Conservation (phyloP, 2,888 invertebrate genomes). For the Octodonta nipae region DNA sequence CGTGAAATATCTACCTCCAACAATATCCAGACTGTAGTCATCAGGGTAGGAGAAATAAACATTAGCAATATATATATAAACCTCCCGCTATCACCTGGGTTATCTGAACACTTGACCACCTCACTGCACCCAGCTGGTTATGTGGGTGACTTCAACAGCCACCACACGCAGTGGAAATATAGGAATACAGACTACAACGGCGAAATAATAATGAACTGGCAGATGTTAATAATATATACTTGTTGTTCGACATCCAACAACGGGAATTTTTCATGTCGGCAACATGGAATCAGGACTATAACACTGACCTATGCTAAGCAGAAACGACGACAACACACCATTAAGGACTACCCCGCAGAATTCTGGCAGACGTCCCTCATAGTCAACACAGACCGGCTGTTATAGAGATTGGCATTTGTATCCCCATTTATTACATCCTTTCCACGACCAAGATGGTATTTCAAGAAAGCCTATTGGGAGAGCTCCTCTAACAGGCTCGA, state of each 20-base stretch:
- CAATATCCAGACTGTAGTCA: not conserved
- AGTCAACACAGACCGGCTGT: too few relatives aligned
- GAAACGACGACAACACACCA: too few relatives aligned
- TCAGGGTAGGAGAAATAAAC: too few relatives aligned
- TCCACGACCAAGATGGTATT: conserved; percentile 9
- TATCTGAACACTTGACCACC: not conserved
- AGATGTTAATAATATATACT: conserved; percentile 8
- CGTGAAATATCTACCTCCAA: not conserved
- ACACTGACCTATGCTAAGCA: conserved; percentile 9
- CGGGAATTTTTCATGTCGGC: too few relatives aligned
- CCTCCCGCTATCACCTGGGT: not conserved
- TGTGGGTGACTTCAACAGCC: conserved; percentile 13
- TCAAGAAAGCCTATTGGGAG: conserved; percentile 10
- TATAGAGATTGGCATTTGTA: too few relatives aligned
- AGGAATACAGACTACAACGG: too few relatives aligned
- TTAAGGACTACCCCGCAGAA: too few relatives aligned
- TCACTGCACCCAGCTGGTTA: conserved; percentile 11
- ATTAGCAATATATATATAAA: too few relatives aligned
- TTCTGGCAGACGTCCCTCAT: too few relatives aligned
- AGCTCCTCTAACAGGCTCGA: conserved; percentile 6
- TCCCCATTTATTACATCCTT: too few relatives aligned
- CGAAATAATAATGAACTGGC: conserved; percentile 9
- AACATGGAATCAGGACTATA: conserved; percentile 10
- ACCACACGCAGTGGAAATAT: conserved; percentile 12
- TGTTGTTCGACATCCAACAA: conserved; percentile 13